Conservation (phyloP, 2,113 vertebrate species). For the Burhinus oedicnemus region DNA sequence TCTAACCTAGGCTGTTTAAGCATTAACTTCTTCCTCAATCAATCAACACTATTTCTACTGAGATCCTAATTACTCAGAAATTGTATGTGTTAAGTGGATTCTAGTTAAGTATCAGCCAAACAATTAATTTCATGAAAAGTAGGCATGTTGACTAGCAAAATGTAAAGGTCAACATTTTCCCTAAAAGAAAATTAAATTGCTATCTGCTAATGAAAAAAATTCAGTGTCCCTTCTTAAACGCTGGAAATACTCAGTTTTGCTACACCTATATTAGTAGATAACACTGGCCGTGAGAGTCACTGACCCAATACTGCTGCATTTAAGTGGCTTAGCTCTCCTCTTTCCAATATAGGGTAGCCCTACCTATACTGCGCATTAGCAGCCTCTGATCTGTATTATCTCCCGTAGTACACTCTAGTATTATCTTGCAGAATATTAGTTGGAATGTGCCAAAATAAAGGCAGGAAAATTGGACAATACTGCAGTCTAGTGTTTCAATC, state of each 20-base stretch:
- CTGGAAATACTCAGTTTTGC: not conserved
- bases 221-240: not conserved
- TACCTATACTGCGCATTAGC: not conserved
- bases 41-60: not conserved
- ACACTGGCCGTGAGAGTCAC: not conserved
- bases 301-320: not conserved
- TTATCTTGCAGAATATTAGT: not conserved
- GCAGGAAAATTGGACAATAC: not conserved
- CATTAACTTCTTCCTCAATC: not conserved
- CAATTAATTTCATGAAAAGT: not conserved
- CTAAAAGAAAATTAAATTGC: not conserved
- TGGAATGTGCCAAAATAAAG: not conserved
- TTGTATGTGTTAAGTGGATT: not conserved
- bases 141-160: not conserved
- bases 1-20: not conserved
- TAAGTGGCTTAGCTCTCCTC: not conserved
- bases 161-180: not conserved
- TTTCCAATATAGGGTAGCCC: not conserved
- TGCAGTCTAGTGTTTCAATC: not conserved
- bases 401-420: not conserved
- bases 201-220: not conserved
- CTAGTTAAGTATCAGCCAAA: not conserved
- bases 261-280: not conserved
- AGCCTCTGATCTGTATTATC: not conserved
- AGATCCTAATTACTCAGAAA: not conserved